Evolutionary conservation across 2,888 invertebrate species (phyloP), one percentile per base, ranked within the genome.

Genomic region (Adela reaumurella): DNA sequence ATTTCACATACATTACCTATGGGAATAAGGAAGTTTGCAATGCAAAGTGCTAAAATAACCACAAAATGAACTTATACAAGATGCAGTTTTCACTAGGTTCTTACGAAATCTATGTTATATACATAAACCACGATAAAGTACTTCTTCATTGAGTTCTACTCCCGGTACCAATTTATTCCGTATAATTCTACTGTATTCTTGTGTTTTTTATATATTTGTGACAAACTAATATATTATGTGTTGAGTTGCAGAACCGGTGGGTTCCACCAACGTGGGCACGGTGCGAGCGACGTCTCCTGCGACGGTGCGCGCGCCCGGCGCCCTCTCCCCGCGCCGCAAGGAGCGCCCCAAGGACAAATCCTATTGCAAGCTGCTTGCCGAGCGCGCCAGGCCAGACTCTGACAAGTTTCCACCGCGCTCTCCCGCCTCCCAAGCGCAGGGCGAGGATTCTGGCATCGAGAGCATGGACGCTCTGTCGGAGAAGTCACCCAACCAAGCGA

Each of bases 391-490:
- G 54, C 56, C 63, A 55, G 55, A 61, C 52, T 58, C 66, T 51
- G 70, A 73, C 57, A 72, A 73, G 61, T 71, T 71, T 43, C 50
- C 65, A 45, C 61, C 67, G 2, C 68, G 63, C 47, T 83, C 83
- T 17, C 81, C 81, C 50, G 68, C 68, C 57, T 73, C 74, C 18
- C 81, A 81, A 54, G 78, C 80, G 41, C 88, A 88, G 59, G 92
- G 92, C 44, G 94, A 94, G 64, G 93, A 94, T 69, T 93, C 93
- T 50, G 94, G 94, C 16, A 94, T 94, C 50, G 94, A 94, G 67
- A 92, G 92, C 35, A 93, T 94, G 94, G 94, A 94, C 65, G 93
- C 94, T 2, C 70, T 93, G n/a, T 93, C 93, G 17, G 94, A 94
- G 66, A 94, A 94, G 65, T 91, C 89, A 54, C 90, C 90, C n/a